Evolutionary conservation across 2,888 invertebrate species (phyloP).

Genomic region (Seira musarum): DNA sequence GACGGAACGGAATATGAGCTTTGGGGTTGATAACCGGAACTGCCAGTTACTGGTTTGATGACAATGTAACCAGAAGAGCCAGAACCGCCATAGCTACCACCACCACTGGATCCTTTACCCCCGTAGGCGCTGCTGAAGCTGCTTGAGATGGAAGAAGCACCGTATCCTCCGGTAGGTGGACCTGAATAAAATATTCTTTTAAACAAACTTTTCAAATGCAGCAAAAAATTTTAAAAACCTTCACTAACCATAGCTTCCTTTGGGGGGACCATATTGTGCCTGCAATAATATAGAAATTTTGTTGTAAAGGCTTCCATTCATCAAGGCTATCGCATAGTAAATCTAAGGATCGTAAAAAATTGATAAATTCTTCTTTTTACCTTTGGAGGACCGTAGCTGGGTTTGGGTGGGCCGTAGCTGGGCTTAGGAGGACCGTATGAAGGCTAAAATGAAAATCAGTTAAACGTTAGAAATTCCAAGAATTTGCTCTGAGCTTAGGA

Average conservation of each 20-base stretch:
- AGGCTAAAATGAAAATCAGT: constrained; percentile 5
- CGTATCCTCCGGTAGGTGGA: constrained; percentile 31
- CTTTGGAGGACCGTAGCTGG: constrained; percentile 54
- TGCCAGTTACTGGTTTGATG: constrained; percentile 63
- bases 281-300: too few relatives aligned
- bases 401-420: constrained; percentile 49
- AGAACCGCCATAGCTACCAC: constrained; percentile 39
- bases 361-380: too few relatives aligned
- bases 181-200: too few relatives aligned
- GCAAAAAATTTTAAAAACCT: too few relatives aligned
- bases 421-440: constrained; percentile 52
- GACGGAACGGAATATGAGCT: constrained; percentile 50
- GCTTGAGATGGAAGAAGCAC: constrained; percentile 41
- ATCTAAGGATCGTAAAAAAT: too few relatives aligned
- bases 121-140: constrained; percentile 42
- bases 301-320: too few relatives aligned
- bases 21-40: constrained; percentile 49
- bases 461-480: background rate
- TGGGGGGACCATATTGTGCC: constrained; percentile 24
- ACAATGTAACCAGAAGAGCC: constrained; percentile 66
- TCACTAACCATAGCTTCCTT: constrained; percentile 6
- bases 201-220: too few relatives aligned
- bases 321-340: too few relatives aligned
- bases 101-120: constrained; percentile 32
- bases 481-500: background rate